phyloP scores from a whole-genome alignment of 2,888 invertebrate genomes.

The Dasysyrphus albostriatus region DNA sequence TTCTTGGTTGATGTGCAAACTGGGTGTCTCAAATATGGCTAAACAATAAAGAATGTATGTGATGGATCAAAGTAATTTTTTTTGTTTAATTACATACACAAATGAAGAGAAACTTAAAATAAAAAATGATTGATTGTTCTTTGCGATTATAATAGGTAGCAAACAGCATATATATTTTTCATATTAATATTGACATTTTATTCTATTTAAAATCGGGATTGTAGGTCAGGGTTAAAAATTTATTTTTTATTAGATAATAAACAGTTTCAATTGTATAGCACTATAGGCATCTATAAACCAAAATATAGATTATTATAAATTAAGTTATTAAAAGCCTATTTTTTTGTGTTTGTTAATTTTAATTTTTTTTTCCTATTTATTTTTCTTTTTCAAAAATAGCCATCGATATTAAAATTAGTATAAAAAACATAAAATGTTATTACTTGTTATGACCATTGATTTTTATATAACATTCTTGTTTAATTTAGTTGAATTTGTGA shows the following conservation, averaged over 20 bases:
- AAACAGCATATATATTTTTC: neutral
- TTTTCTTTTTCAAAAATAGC: no score
- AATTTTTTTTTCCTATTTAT: no score
- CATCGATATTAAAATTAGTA: no score
- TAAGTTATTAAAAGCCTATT: no score
- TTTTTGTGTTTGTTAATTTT: no score
- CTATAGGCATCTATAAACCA: no score
- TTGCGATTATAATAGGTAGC: neutral
- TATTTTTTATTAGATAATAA: neutral
- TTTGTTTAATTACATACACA: neutral
- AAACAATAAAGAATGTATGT: neutral
- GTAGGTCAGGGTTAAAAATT: neutral
- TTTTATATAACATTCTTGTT: no score
- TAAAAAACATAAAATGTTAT: no score
- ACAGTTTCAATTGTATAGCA: no score
- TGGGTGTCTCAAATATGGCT: slow-evolving; percentile 20
- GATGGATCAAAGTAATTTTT: neutral
- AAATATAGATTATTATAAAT: no score
- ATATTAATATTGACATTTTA: neutral
- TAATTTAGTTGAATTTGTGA: no score
- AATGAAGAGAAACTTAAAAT: neutral
- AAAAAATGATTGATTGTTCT: neutral
- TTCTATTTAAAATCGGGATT: neutral
- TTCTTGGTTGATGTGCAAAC: slow-evolving; percentile 42
- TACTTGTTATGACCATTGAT: no score